These are phyloP conservation scores for Caenorhabditis doughertyi DNA, from an alignment of 2,888 invertebrate genomes.

Conservation along the genomic window DNA sequence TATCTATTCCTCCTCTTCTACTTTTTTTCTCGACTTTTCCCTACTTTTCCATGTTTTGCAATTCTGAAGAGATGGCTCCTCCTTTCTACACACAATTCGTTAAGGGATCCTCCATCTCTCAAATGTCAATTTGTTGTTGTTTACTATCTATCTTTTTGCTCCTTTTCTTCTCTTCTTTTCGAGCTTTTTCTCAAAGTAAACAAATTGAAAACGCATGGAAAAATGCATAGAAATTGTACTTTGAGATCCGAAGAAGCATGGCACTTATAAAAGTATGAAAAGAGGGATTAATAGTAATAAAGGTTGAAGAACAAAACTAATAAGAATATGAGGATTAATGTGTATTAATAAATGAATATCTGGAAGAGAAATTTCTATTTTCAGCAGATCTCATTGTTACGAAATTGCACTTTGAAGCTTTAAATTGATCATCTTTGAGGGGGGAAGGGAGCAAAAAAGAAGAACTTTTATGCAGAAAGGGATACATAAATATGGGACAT, in stretches of 20 bases:
- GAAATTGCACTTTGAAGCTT: slow-evolving; percentile 4
- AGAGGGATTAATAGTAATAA: not conserved
- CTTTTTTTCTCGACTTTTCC: not conserved
- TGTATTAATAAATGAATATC: not conserved
- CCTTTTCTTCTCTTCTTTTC: not conserved
- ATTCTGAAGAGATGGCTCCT: slow-evolving; percentile 20
- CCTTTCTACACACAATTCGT: too few species aligned
- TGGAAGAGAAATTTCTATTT: not conserved
- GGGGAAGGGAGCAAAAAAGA: not conserved
- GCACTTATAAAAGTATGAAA: not conserved
- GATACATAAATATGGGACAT: not conserved
- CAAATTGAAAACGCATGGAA: slow-evolving; percentile 1
- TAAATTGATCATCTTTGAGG: not conserved
- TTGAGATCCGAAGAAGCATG: not conserved
- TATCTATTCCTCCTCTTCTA: slow-evolving; percentile 5
- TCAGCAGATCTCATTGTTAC: not conserved
- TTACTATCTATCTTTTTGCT: slow-evolving; percentile 4
- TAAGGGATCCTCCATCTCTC: slow-evolving; percentile 11
- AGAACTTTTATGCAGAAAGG: not conserved
- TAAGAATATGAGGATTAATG: not conserved
- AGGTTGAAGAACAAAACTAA: not conserved
- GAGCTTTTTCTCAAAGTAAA: slow-evolving; percentile 21
- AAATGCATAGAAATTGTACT: not conserved
- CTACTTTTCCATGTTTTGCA: not conserved
- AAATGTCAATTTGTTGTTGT: slow-evolving; percentile 56